Percentiles rank a stretch among this genome's conserved stretches.
These are phyloP conservation scores for Piliocolobus tephrosceles DNA, from an alignment of 2,113 vertebrate species.

Conservation along the genomic window DNA sequence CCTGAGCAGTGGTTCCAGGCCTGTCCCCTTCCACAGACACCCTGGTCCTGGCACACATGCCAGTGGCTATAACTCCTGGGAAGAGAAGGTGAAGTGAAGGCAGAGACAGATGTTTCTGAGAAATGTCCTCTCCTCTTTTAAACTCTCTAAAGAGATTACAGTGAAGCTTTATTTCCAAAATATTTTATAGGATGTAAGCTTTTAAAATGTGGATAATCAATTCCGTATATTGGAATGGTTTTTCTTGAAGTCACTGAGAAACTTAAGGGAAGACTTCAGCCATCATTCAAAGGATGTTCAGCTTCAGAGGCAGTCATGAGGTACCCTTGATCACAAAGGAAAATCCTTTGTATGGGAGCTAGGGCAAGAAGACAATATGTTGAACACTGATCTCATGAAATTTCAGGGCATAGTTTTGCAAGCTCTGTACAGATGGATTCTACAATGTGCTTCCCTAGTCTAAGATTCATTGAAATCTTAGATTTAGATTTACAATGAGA, in stretches of 20 bases:
- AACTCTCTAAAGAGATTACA: background rate
- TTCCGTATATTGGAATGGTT: background rate
- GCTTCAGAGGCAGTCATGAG: background rate
- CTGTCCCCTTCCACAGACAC: background rate
- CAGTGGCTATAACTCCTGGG: accelerated
- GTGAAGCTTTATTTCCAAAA: background rate
- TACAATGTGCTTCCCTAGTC: background rate
- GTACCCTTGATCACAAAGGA: background rate
- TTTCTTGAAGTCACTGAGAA: background rate
- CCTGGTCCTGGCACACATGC: background rate
- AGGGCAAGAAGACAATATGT: background rate
- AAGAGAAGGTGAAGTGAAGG: background rate
- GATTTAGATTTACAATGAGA: background rate
- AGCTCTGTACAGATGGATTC: background rate
- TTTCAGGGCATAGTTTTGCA: background rate
- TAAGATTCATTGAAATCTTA: background rate
- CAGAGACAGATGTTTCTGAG: background rate
- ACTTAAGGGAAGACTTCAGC: background rate
- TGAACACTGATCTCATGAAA: background rate
- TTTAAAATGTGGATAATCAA: background rate
- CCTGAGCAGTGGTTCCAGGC: background rate
- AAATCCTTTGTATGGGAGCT: background rate
- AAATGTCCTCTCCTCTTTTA: background rate
- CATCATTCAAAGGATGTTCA: background rate
- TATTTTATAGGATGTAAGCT: background rate